phyloP scores from a whole-genome alignment of 2,797 vertebrate genomes.

The Anableps anableps region DNA sequence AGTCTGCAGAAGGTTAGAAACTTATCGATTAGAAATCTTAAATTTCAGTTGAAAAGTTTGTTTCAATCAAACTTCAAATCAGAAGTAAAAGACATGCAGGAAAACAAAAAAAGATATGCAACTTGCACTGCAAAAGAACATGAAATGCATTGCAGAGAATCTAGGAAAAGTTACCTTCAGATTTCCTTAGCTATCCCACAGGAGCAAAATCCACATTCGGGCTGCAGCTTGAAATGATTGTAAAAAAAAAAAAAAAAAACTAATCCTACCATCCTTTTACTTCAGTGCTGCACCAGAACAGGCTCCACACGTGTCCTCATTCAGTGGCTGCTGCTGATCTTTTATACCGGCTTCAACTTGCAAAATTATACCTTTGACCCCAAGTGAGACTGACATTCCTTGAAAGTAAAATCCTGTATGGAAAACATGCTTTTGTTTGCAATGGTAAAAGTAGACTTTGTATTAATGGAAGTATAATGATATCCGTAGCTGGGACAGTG shows the following conservation, averaged over 20 bases:
- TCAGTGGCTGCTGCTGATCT: constrained; percentile 47
- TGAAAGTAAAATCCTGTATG: constrained; percentile 74
- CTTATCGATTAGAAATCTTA: background rate
- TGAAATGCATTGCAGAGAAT: background rate
- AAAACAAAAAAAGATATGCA: background rate
- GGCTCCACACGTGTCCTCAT: constrained; percentile 39
- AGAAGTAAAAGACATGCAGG: background rate
- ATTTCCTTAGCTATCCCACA: constrained; percentile 2
- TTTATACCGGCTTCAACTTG: constrained; percentile 77
- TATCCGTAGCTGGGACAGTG: constrained; percentile 61
- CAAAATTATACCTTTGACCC: constrained; percentile 80
- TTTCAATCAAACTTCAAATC: background rate
- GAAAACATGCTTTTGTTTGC: constrained; percentile 65
- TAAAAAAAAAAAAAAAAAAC: background rate
- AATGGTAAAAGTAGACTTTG: constrained; percentile 75
- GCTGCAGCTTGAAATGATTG: constrained; percentile 11
- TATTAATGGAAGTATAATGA: constrained; percentile 83
- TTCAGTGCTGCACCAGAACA: constrained; percentile 16
- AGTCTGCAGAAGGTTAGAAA: background rate
- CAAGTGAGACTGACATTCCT: constrained; percentile 78
- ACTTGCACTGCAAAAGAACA: background rate
- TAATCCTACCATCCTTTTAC: constrained; percentile 11
- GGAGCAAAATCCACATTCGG: constrained; percentile 17
- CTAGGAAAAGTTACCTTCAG: constrained; percentile 51
- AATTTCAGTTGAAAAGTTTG: background rate